A percentile compares a stretch with the other conserved stretches of the same genome.
phyloP scores from a whole-genome alignment of 2,888 invertebrate species.

The Hydrotaea diabolus region DNA sequence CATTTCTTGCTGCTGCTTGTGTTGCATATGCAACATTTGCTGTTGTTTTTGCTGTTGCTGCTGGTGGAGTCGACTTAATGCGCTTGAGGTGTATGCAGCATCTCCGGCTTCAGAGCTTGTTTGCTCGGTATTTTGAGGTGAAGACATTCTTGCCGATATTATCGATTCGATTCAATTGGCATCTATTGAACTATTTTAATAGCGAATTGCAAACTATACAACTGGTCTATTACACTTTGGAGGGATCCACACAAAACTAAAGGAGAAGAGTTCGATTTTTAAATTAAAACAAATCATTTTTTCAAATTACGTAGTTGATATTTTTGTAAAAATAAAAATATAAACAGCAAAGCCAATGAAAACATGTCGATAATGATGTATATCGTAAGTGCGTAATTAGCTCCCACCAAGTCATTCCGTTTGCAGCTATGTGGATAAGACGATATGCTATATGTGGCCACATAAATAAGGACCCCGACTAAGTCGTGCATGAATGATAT shows the following conservation, averaged over 20 bases:
- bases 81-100: slow-evolving; percentile 46
- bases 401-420: too few species aligned
- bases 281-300: not conserved
- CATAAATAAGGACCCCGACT: too few species aligned
- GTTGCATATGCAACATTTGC: slow-evolving; percentile 42
- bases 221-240: not conserved
- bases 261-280: not conserved
- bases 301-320: too few species aligned
- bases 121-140: slow-evolving; percentile 56
- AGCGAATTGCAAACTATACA: not conserved
- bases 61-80: slow-evolving; percentile 46
- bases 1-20: slow-evolving; percentile 38
- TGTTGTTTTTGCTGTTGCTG: slow-evolving; percentile 36
- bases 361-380: too few species aligned
- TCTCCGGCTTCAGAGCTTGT: slow-evolving; percentile 40
- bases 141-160: slow-evolving; percentile 42
- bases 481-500: too few species aligned
- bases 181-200: not conserved
- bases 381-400: too few species aligned
- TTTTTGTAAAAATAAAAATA: too few species aligned
- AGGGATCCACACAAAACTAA: slow-evolving; percentile 57
- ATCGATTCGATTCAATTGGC: not conserved
- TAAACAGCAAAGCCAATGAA: too few species aligned
- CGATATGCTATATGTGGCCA: too few species aligned
- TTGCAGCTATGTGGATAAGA: too few species aligned